Percentiles rank a stretch among this genome's conserved stretches.
phyloP scores from a whole-genome alignment of 2,797 vertebrate species.

The Leucoraja ocellata region DNA sequence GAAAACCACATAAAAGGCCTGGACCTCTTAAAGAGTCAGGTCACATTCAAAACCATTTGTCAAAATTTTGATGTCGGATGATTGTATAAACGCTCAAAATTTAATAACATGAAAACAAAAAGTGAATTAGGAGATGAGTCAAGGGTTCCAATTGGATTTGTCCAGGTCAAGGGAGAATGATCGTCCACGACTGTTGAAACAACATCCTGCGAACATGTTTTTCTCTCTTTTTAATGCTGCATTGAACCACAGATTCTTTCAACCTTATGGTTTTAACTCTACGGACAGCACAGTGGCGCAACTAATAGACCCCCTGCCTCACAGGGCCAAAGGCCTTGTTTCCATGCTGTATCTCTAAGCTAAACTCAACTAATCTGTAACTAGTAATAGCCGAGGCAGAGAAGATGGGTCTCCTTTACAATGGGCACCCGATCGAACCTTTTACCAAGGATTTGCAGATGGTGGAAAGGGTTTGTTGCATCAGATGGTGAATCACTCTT shows the following conservation, averaged over 20 bases:
- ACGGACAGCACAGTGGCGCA: too few relatives aligned
- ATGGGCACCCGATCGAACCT: too few relatives aligned
- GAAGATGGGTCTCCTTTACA: too few relatives aligned
- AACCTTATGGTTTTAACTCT: too few relatives aligned
- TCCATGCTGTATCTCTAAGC: too few relatives aligned
- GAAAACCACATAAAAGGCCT: conserved; percentile 34
- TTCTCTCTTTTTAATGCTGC: background rate
- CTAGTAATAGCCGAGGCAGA: too few relatives aligned
- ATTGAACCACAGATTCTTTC: background rate
- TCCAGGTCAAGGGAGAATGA: background rate
- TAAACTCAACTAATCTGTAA: too few relatives aligned
- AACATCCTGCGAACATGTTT: conserved; percentile 16
- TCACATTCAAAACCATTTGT: conserved; percentile 29
- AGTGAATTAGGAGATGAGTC: conserved; percentile 31
- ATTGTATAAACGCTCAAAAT: conserved; percentile 35
- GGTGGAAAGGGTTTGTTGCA: too few relatives aligned
- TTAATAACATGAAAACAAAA: conserved; percentile 36
- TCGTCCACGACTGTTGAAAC: background rate
- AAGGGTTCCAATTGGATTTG: conserved; percentile 31
- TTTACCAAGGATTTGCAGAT: too few relatives aligned
- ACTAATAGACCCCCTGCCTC: too few relatives aligned
- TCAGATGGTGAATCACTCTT: too few relatives aligned
- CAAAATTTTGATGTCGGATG: conserved; percentile 30
- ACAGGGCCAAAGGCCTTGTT: too few relatives aligned
- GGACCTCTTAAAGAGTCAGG: conserved; percentile 33